These are phyloP conservation scores for Disparrhopalites patrizii DNA, from an alignment of 2,888 invertebrate genomes.

Conservation along the genomic window DNA sequence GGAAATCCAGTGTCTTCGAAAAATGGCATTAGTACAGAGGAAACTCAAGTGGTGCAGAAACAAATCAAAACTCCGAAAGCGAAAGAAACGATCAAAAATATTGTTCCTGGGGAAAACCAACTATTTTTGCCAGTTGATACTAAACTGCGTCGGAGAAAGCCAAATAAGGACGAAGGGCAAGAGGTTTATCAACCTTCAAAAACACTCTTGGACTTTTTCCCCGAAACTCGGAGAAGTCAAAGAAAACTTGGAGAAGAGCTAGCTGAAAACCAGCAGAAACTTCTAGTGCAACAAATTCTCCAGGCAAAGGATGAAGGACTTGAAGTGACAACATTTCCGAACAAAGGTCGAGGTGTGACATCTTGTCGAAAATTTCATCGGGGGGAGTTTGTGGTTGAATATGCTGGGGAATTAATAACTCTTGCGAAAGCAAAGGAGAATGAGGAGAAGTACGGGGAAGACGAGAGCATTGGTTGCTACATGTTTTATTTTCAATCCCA, in stretches of 20 bases:
- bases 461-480: constrained; percentile 84
- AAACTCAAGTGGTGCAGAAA: too few relatives aligned
- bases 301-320: constrained; percentile 46
- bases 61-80: too few relatives aligned
- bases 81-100: too few relatives aligned
- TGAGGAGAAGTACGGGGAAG: constrained; percentile 76
- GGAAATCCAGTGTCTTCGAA: too few relatives aligned
- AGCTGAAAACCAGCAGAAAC: constrained; percentile 75
- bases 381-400: constrained; percentile 96
- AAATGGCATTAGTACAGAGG: too few relatives aligned
- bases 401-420: constrained; percentile 87
- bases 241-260: constrained; percentile 79
- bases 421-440: constrained; percentile 72
- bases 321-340: constrained; percentile 51
- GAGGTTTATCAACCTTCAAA: constrained; percentile 7
- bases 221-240: constrained; percentile 73
- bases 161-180: constrained; percentile 2
- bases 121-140: too few relatives aligned
- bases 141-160: too few relatives aligned
- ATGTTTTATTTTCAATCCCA: constrained; percentile 97
- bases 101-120: too few relatives aligned
- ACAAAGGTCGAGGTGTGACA: constrained; percentile 89
- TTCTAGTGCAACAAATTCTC: constrained; percentile 59
- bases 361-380: constrained; percentile 73
- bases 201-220: constrained; percentile 82